Evolutionary conservation across 1,140 invertebrate genomes (phyloP).

Genomic region (Pantala flavescens): DNA sequence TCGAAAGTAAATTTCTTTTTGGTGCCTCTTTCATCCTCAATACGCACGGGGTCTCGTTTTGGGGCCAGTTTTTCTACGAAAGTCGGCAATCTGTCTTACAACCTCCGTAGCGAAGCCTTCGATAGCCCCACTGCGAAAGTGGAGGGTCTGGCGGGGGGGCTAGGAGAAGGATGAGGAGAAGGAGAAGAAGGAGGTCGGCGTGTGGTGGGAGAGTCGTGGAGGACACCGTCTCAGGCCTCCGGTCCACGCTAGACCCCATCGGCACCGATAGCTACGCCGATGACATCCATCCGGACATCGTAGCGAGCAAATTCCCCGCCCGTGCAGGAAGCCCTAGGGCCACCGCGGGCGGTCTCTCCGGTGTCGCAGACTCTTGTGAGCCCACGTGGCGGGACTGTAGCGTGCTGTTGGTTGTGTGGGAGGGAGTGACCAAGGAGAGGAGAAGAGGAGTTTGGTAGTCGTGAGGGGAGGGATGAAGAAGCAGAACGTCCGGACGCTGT

Average conservation of each 20-base stretch:
- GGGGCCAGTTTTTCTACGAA: no score
- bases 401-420: neutral
- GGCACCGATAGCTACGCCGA: neutral
- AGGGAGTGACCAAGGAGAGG: neutral
- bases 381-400: neutral
- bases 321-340: neutral
- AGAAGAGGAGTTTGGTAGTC: neutral
- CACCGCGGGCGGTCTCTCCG: no score
- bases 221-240: neutral
- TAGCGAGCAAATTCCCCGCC: neutral
- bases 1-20: no score
- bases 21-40: no score
- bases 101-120: neutral
- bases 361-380: neutral
- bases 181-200: neutral
- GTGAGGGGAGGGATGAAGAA: conserved; percentile 59
- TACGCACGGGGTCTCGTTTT: no score
- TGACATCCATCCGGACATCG: neutral
- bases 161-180: neutral
- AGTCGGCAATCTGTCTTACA: no score
- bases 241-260: neutral
- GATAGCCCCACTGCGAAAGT: neutral
- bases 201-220: neutral
- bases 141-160: neutral
- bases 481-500: conserved; percentile 97